Evolutionary conservation across 2,888 invertebrate species (phyloP).

Genomic region (Girardia tigrina): DNA sequence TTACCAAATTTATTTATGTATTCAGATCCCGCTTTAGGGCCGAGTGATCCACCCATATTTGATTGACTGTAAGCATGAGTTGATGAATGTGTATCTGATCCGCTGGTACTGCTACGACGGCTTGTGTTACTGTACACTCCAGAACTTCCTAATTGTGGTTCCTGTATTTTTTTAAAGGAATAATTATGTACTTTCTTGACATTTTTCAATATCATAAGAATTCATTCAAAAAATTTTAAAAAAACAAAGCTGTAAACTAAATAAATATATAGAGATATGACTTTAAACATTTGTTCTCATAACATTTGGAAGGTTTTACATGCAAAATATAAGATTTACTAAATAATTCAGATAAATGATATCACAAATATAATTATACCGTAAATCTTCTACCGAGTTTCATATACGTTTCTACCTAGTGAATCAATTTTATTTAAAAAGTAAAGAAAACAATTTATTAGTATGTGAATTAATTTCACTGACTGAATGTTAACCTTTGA

Average conservation of each 20-base stretch:
- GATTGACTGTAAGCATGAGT: background rate
- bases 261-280: background rate
- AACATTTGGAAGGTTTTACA: too few species aligned
- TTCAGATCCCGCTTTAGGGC: background rate
- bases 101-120: background rate
- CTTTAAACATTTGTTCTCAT: background rate
- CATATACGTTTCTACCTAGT: background rate
- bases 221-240: background rate
- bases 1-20: slow-evolving; percentile 1
- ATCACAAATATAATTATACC: background rate
- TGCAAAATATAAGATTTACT: background rate
- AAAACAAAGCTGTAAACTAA: too few species aligned
- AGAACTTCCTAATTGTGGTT: background rate
- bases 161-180: background rate
- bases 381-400: slow-evolving; percentile 12
- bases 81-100: background rate
- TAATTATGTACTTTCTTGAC: too few species aligned
- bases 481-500: too few species aligned
- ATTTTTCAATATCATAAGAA: too few species aligned
- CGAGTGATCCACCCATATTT: background rate
- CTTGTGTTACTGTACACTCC: slow-evolving; percentile 10
- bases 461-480: too few species aligned
- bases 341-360: background rate
- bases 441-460: too few species aligned
- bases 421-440: slow-evolving; percentile 3